Base-by-base conservation (phyloP, 2,888 invertebrate genomes). In the Acleris emargana region DNA sequence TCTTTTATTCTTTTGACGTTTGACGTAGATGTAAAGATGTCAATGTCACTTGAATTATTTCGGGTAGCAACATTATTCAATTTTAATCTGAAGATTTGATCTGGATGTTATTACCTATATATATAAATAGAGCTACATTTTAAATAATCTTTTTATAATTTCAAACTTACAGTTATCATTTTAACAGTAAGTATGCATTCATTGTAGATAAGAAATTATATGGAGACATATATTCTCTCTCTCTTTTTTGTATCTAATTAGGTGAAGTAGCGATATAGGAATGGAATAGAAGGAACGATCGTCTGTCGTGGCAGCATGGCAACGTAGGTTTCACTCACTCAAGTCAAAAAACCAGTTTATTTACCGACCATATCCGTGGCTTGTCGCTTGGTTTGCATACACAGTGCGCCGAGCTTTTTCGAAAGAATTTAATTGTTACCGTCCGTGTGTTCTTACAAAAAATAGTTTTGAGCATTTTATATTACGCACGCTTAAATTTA, bases 321-420 rank as follows among this genome's bases (percentile, higher is more conserved):
- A 53, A 50, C 50, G 50, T 64, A 64, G 51, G 59, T 60, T 55
- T 45, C 64, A 60, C 38, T 72, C 69, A 76, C 38, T 72, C 69
- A 76, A 84, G 81, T 84, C 79, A 86, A 88, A 89, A 89, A 91
- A 90, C 90, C 89, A 88, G 90, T 90, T 89, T 89, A 87, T 86
- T 87, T 89, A 89, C 89, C 81, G 89, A 88, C 75, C 79, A 82
- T 81, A 76, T 75, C 72, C 75, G 73, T 64, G 51, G 59, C 55
- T 60, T 47, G 67, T 59, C 64, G 64, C 58, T 52, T 68, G 49
- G 61, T 58, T 55, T 54, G 58, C 61, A 54, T 59, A 58, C 49
- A 50, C 50, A 54, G 53, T 51, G 60, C 60, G 57, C 61, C 13
- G 66, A 55, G 67, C 62, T 62, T 55, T 58, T 63, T 66, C 63